Evolutionary conservation across 2,113 vertebrate species (phyloP).

Genomic region (Cyanoderma ruficeps): DNA sequence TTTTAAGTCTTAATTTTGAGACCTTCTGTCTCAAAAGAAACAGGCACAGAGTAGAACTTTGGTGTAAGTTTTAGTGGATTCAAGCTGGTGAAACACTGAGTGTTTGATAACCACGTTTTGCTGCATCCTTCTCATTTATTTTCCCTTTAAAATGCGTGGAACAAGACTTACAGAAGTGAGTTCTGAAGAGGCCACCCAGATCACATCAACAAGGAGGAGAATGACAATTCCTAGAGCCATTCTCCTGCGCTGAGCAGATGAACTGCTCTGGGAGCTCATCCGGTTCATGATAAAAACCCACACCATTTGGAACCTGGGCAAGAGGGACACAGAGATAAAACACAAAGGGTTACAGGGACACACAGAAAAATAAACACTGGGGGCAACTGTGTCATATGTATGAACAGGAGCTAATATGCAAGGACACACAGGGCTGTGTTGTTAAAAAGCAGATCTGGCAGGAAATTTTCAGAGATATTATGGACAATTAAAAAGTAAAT

Average conservation of each 20-base stretch:
- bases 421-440: neutral
- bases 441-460: neutral
- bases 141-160: neutral
- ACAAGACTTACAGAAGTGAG: slow-evolving; percentile 89
- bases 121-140: neutral
- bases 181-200: slow-evolving; percentile 97
- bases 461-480: neutral
- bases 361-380: neutral
- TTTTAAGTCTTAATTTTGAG: neutral
- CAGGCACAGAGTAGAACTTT: neutral
- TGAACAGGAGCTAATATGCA: neutral
- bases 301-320: slow-evolving; percentile 80
- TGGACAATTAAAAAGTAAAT: neutral
- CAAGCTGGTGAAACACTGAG: neutral
- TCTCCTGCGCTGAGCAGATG: slow-evolving; percentile 83
- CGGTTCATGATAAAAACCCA: slow-evolving; percentile 93
- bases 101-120: neutral
- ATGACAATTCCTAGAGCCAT: slow-evolving; percentile 91
- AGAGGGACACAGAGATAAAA: neutral
- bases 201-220: slow-evolving; percentile 92
- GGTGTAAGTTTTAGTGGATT: neutral
- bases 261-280: slow-evolving; percentile 86
- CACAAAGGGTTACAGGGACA: neutral
- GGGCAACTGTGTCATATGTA: neutral
- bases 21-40: neutral